phyloP scores from a whole-genome alignment of 2,797 vertebrate species.

The Oreochromis grahami region DNA sequence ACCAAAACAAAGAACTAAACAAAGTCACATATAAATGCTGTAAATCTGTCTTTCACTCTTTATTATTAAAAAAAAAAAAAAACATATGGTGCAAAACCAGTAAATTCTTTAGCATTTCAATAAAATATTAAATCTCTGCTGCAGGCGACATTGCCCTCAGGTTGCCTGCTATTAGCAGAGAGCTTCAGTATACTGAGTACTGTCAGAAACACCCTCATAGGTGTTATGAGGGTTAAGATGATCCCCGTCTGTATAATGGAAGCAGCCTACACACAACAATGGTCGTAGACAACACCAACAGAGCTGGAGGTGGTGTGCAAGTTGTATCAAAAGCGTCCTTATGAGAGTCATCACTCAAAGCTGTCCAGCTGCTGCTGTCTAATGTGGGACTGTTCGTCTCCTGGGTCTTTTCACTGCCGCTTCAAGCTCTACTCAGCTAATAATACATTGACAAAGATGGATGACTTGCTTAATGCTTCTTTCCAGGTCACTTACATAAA shows the following conservation, averaged over 20 bases:
- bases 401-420: slow-evolving; percentile 9
- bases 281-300: slow-evolving; percentile 64
- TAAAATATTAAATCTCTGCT: not conserved
- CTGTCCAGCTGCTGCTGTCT: slow-evolving; percentile 50
- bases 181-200: not conserved
- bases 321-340: slow-evolving; percentile 60
- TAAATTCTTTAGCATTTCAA: not conserved
- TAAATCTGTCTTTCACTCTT: not conserved
- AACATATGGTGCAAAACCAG: not conserved
- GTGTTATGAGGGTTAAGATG: slow-evolving; percentile 62
- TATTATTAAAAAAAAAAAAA: not conserved
- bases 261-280: slow-evolving; percentile 59
- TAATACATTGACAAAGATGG: slow-evolving; percentile 37
- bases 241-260: slow-evolving; percentile 48
- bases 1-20: not conserved
- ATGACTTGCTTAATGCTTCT: slow-evolving; percentile 4
- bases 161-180: not conserved
- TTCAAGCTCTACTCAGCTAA: not conserved
- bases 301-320: slow-evolving; percentile 30
- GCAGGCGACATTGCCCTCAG: not conserved
- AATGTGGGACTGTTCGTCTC: slow-evolving; percentile 32
- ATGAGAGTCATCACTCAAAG: slow-evolving; percentile 23
- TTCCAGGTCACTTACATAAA: not conserved
- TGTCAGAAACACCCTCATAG: slow-evolving; percentile 44
- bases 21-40: not conserved